Evolutionary conservation across 2,888 invertebrate species (phyloP).

Genomic region (Hemicrepidius hirtus): DNA sequence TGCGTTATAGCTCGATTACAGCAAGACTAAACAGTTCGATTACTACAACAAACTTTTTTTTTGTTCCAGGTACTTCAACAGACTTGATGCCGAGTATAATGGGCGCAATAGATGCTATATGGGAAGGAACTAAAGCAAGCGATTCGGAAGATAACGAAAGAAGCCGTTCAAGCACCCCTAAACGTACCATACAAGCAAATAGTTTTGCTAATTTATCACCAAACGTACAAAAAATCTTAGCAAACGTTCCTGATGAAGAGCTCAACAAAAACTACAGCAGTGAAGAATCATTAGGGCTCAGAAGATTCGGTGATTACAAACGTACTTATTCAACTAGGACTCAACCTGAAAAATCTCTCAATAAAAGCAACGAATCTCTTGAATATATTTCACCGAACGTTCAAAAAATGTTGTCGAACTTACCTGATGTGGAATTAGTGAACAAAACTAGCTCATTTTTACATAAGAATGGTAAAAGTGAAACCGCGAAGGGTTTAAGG

Average conservation of each 20-base stretch:
- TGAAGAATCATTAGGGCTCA: slow-evolving; percentile 44
- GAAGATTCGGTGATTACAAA: slow-evolving; percentile 34
- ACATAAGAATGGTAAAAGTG: slow-evolving; percentile 42
- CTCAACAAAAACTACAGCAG: slow-evolving; percentile 65
- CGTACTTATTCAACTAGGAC: slow-evolving; percentile 29
- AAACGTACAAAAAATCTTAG: slow-evolving; percentile 78
- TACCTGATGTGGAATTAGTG: slow-evolving; percentile 71
- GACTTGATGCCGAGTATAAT: slow-evolving; percentile 91
- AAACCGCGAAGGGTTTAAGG: slow-evolving; percentile 61
- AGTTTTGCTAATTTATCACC: slow-evolving; percentile 77
- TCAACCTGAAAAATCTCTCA: slow-evolving; percentile 53
- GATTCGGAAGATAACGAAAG: slow-evolving; percentile 55
- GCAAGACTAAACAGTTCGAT: too few species aligned
- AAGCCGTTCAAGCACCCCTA: slow-evolving; percentile 58
- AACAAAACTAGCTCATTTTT: slow-evolving; percentile 24
- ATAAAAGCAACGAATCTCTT: slow-evolving; percentile 66
- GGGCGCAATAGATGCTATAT: slow-evolving; percentile 90
- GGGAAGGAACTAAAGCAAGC: slow-evolving; percentile 70
- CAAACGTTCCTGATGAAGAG: slow-evolving; percentile 73
- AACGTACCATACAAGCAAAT: slow-evolving; percentile 67
- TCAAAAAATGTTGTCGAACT: slow-evolving; percentile 75
- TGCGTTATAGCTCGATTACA: too few species aligned
- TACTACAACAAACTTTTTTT: slow-evolving; percentile 36
- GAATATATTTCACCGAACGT: slow-evolving; percentile 73
- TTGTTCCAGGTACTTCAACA: slow-evolving; percentile 86